Evolutionary conservation across 2,888 invertebrate genomes (phyloP), one percentile per base, ranked within the genome.

Genomic region (Ferdinandea cuprea): DNA sequence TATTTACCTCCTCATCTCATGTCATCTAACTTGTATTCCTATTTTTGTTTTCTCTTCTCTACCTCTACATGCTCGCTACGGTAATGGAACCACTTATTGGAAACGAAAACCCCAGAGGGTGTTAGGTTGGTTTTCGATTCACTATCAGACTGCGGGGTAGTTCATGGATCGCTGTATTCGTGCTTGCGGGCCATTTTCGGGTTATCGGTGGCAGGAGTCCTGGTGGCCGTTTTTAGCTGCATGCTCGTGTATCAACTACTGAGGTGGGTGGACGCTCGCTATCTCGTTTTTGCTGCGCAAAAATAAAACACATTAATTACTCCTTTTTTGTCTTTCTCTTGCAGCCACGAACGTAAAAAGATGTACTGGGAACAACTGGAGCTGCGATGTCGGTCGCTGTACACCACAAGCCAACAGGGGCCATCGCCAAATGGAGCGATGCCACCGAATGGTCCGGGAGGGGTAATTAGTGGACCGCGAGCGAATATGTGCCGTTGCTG

Each of bases 361-460:
- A 97, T 96, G 95, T 97, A 97, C 90, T 97, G 97, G 97, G 97
- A 97, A 87, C 97, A 97, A 91, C 89, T 97, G 90, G 97, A 97
- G 89, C 90, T 97, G 63, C 92, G 96, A 71, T 96, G 97, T 89
- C 92, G 97, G 80, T 95, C 96, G 0, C 90, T 97, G 73, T 96
- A 96, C 87, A 90, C 91, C 78, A 87, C 87, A 86, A 91, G 89
- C 86, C 92, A 88, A 83, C 90, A 89, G 86, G 88, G 89, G 11
- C 89, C 89, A 15, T 71, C 87, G 28, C 68, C 78, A 76, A 85
- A 72, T 84, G 92, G 91, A 9, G 91, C 91, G 30, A 74, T 80
- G 74, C 84, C 86, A 3, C 87, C 89, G 9, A 87, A 87, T 54
- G 87, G 88, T 59, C 85, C 88, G n/a, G 86, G 86, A 3, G 90